These are phyloP conservation scores for Darevskia nairensis DNA, from an alignment of 2,797 vertebrate species.

Conservation along the genomic window DNA sequence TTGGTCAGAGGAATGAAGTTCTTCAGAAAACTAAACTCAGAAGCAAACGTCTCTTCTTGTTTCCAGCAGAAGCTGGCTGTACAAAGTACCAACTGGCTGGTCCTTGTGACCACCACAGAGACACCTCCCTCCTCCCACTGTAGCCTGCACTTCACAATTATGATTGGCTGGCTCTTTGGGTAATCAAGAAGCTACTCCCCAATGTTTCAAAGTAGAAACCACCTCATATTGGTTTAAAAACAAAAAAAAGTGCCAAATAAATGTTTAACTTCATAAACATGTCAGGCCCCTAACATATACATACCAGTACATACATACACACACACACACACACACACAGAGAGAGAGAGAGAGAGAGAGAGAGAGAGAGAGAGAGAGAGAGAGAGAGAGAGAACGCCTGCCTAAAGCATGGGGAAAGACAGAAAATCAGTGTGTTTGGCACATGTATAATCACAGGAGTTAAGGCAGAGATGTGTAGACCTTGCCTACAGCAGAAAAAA, in stretches of 20 bases:
- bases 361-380: too few species aligned
- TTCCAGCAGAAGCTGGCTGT: not conserved
- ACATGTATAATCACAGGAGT: not conserved
- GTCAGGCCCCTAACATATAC: not conserved
- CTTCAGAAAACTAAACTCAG: not conserved
- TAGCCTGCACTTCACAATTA: not conserved
- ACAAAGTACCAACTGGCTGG: not conserved
- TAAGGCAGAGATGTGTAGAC: not conserved
- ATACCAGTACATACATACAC: too few species aligned
- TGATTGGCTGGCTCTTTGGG: not conserved
- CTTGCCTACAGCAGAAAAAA: not conserved
- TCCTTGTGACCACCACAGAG: not conserved
- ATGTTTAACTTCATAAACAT: not conserved
- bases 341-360: not conserved
- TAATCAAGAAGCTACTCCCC: not conserved
- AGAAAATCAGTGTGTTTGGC: not conserved
- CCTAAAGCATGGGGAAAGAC: not conserved
- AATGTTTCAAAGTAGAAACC: not conserved
- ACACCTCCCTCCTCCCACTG: not conserved
- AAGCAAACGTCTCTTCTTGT: too few species aligned
- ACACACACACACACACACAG: fast-evolving
- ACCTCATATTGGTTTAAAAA: not conserved
- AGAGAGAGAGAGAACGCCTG: not conserved
- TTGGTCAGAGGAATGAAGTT: not conserved
- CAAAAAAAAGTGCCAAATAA: not conserved